Base-by-base conservation (phyloP, 2,113 vertebrate genomes). In the Gambusia holbrooki region DNA sequence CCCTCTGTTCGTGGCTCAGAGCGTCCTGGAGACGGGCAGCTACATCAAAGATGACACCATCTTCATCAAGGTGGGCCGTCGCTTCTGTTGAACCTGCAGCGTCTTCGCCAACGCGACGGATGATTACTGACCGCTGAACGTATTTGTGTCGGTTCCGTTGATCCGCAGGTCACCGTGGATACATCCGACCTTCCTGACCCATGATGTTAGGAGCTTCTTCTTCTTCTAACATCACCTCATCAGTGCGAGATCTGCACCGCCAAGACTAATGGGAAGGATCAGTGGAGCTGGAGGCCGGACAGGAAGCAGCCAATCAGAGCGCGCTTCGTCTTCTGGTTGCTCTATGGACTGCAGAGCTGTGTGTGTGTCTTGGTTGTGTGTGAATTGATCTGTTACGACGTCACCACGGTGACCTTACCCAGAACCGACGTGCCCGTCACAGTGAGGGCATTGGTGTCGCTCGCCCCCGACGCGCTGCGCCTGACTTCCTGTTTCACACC, bases 1-100 rank as follows among this genome's bases (percentile, higher is more conserved):
- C 87, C 98, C 98, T 0, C 96, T 99, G 71, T 99, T 99, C 30
- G 97, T 99, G 84, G 95, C 98, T 33, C 98, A 99, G 77, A 97
- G 95, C 22, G 95, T 99, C 79, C 94, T 99, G 82, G 98, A 99
- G 88, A 96, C 96, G 0, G 97, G 97, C 89, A 97, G 95, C 63
- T 99, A 99, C 93, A 99, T 99, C 94, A 98, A 98, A 93, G 98
- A 99, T 76, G 98, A 99, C 93, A 99, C 97, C 92, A 98, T 99
- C 93, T 99, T 99, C 94, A 99, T 99, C 93, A 99, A 99, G 94
- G 97, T 99, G 30, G 60, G 61, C 10, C 19, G 1, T 3, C 2
- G 5, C 25, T 22, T 4, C 22, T 58, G 7, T 3, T 13, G 22
- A 9, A 5, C 1, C 12, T 25, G 11, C 14, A 30, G 28, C 0